Base-by-base conservation (phyloP, 2,113 vertebrate genomes). In the Campylomormyrus tamandua region DNA sequence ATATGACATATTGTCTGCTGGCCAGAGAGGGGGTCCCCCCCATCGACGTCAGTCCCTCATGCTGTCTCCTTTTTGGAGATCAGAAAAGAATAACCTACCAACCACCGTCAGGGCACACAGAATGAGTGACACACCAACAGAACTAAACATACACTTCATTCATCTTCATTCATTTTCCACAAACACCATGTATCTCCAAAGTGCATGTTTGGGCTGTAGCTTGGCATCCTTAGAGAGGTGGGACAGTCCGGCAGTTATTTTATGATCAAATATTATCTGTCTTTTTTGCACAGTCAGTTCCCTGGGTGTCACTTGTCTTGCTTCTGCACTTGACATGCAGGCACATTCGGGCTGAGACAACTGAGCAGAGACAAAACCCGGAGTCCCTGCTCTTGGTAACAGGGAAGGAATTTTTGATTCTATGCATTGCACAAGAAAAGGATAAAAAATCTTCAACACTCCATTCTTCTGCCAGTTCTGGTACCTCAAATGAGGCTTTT, bases 401-500 rank as follows among this genome's bases (percentile, higher is more conserved):
- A 9, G 66, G 39, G 53, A 90, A 90, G 50, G 52, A 88, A 83
- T 88, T 90, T 85, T 88, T 52, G 45, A 77, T 10, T 89, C 88
- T 90, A 91, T 90, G 91, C 91, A 89, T 62, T 84, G 90, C 46
- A 90, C 90, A 74, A 74, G 66, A 45, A 83, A 42, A 83, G 49
- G 13, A 50, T 42, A 80, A 87, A 85, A 52, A 7, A 31, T 88
- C 90, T 90, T 87, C 91, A 92, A 92, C 83, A 92, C 90, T 91
- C 62, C 84, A 80, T 90, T 7, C 13, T 17, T n/a, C 48, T 39
- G 86, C 91, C 87, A 92, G 91, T 91, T 50, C 62, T 92, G 89
- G 90, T 92, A 91, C 83, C 89, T 84, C 89, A 89, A 93, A 92
- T 91, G 13, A 91, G 77, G 91, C 62, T 87, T 90, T 89, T 90